Evolutionary conservation across 2,888 invertebrate genomes (phyloP), one percentile per base, ranked within the genome.

Genomic region (Hypselothyrea guttata): DNA sequence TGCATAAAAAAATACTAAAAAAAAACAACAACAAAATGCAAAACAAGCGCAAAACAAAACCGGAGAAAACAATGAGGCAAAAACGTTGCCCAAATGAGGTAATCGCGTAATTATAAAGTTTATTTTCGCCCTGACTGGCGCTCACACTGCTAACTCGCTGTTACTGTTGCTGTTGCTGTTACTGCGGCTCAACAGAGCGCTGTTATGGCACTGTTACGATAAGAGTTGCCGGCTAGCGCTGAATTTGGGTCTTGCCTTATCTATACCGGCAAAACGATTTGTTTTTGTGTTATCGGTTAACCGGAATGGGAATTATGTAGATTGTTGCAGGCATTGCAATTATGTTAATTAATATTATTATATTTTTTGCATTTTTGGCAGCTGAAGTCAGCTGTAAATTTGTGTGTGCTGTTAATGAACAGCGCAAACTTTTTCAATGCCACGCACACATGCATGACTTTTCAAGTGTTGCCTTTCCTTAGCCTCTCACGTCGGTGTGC

Each of bases 31-130:
- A 48, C 30, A n/a, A n/a, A n/a, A n/a, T n/a, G n/a, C n/a, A n/a
- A n/a, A n/a, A n/a, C n/a, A n/a, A n/a, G n/a, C n/a, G 7, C 13
- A 11, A 13, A 53, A 51, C 4, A 52, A 40, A 12, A 22, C 22
- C 5, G 22, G 3, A 5, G 22, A n/a, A 22, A 64, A 56, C 42
- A 61, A 73, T 33, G 15, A 54, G 37, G 57, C 92, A 92, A 78
- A 84, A 75, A 41, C 56, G 55, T 76, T 83, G 77, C 56, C 85
- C 84, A 82, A 81, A 86, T 87, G 87, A 87, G 88, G 88, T 87
- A 87, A 87, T 87, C 86, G 79, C 68, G 64, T 86, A 88, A 87
- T 85, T 82, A 83, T 87, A 88, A 86, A 85, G 22, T 78, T 62
- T 70, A 72, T 48, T 35, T 70, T 60, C 45, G 65, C 53, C 53